Conservation (phyloP, 2,113 vertebrate genomes). For the Pangasianodon hypophthalmus region DNA sequence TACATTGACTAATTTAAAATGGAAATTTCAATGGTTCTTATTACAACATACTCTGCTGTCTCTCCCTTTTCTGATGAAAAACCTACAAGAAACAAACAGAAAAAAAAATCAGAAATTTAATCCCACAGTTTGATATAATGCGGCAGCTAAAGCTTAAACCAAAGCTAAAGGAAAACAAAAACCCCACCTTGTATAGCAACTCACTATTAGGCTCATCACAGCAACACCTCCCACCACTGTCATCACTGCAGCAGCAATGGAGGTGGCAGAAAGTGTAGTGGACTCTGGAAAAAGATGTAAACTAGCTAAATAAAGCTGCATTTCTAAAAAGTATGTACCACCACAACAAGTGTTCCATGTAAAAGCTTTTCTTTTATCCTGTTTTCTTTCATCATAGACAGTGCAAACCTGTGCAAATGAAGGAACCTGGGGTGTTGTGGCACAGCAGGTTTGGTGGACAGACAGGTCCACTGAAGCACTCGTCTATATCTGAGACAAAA, state of each 20-base stretch:
- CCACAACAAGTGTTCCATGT: background rate
- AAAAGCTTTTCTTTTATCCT: background rate
- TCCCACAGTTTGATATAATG: background rate
- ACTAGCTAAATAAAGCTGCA: background rate
- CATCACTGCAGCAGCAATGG: slow-evolving; percentile 64
- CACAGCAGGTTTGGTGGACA: slow-evolving; percentile 69
- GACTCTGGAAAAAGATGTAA: slow-evolving; percentile 58
- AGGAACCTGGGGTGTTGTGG: slow-evolving; percentile 70
- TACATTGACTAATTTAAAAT: background rate
- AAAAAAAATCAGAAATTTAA: background rate
- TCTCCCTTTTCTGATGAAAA: slow-evolving; percentile 17
- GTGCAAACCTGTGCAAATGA: slow-evolving; percentile 59
- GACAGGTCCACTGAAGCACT: slow-evolving; percentile 65
- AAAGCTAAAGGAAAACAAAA: background rate
- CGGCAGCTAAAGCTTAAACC: background rate
- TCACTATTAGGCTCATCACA: slow-evolving; percentile 57
- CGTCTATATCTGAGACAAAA: slow-evolving; percentile 69
- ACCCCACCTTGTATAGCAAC: slow-evolving; percentile 67
- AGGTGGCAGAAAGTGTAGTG: slow-evolving; percentile 54
- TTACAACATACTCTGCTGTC: slow-evolving; percentile 38
- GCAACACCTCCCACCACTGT: slow-evolving; percentile 63
- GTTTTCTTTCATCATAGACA: background rate
- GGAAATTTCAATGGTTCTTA: slow-evolving; percentile 33
- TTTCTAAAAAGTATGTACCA: background rate
- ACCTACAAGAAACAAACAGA: slow-evolving; percentile 12